These are phyloP conservation scores for Drepanosiphum platanoidis DNA, from an alignment of 2,888 invertebrate species.

Conservation along the genomic window DNA sequence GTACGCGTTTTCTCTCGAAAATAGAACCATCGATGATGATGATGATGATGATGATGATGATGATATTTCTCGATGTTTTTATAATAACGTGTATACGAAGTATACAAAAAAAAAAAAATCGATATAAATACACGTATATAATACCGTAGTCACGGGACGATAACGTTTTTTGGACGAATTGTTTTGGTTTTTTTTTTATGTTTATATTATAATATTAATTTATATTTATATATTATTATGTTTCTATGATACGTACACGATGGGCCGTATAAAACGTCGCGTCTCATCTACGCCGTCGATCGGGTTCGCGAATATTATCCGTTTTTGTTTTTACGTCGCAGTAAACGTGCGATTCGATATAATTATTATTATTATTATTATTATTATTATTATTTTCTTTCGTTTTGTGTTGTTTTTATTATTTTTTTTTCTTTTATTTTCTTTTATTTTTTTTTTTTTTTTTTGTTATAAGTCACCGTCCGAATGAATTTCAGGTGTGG, in stretches of 20 bases:
- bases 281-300: neutral
- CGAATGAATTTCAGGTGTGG: constrained; percentile 86
- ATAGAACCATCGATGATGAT: neutral
- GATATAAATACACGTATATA: too few relatives aligned
- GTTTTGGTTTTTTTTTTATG: too few relatives aligned
- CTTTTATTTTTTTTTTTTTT: constrained; percentile 56
- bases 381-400: constrained; percentile 27
- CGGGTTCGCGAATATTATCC: neutral
- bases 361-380: constrained; percentile 10
- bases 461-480: constrained; percentile 63
- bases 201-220: neutral
- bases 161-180: neutral
- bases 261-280: neutral
- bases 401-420: constrained; percentile 12
- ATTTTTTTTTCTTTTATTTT: constrained; percentile 21
- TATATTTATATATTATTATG: neutral
- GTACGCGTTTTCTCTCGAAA: neutral
- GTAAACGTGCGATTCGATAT: neutral
- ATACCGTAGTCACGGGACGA: neutral
- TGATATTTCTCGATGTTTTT: neutral
- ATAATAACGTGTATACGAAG: too few relatives aligned
- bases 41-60: neutral
- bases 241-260: neutral
- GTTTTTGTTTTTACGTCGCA: neutral
- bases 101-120: too few relatives aligned